Conservation (phyloP, 2,888 invertebrate genomes). For the Caenorhabditis macrosperma region DNA sequence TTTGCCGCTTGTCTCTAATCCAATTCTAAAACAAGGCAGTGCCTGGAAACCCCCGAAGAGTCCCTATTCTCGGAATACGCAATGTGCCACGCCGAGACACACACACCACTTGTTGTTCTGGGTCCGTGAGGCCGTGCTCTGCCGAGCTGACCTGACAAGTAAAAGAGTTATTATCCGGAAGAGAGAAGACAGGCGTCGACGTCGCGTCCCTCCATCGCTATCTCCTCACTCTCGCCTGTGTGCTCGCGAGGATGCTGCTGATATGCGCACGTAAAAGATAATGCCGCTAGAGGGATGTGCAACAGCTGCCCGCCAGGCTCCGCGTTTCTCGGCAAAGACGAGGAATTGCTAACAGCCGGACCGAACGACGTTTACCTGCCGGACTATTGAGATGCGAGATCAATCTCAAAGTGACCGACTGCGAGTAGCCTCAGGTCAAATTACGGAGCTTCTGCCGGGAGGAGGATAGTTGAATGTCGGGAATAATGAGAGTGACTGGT, state of each 20-base stretch:
- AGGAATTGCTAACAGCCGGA: slow-evolving; percentile 34
- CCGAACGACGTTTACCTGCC: slow-evolving; percentile 19
- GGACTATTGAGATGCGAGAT: slow-evolving; percentile 12
- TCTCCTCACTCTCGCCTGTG: slow-evolving; percentile 8
- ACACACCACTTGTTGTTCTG: slow-evolving; percentile 52
- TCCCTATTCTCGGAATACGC: slow-evolving; percentile 41
- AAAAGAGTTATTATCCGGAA: slow-evolving; percentile 61
- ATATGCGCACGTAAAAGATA: slow-evolving; percentile 57
- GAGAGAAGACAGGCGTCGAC: slow-evolving; percentile 38
- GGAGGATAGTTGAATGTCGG: not conserved
- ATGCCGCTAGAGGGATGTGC: slow-evolving; percentile 39
- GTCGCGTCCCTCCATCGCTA: not conserved
- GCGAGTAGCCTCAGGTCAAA: slow-evolving; percentile 11
- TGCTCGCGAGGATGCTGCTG: slow-evolving; percentile 9
- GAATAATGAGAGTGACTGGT: not conserved
- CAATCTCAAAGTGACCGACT: slow-evolving; percentile 45
- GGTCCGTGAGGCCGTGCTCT: slow-evolving; percentile 4
- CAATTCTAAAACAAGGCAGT: not conserved
- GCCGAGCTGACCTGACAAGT: slow-evolving; percentile 59
- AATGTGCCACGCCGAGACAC: slow-evolving; percentile 29
- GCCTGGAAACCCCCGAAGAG: not conserved
- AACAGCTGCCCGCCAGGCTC: slow-evolving; percentile 49
- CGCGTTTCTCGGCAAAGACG: not conserved
- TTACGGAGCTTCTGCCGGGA: not conserved
- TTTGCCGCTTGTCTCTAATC: not conserved